Percentiles rank a stretch among this genome's conserved stretches.
These are phyloP conservation scores for Metopia argyrocephala DNA, from an alignment of 2,888 invertebrate genomes.

Conservation along the genomic window DNA sequence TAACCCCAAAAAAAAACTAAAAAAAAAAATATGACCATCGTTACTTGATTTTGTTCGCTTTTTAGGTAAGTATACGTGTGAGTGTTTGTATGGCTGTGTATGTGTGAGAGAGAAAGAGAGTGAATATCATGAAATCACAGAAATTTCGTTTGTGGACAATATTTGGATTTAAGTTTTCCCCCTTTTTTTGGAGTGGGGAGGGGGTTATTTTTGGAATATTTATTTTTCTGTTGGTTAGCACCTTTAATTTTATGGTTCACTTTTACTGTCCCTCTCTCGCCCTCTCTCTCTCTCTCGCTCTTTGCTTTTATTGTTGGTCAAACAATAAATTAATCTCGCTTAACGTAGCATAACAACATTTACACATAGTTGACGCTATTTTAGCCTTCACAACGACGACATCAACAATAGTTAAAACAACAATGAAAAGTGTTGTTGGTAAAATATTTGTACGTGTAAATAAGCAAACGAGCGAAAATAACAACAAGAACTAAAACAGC, in stretches of 20 bases:
- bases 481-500: constrained; percentile 17
- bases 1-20: constrained; percentile 12
- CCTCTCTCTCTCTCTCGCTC: background rate
- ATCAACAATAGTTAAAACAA: constrained; percentile 17
- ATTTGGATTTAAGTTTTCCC: constrained; percentile 16
- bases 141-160: constrained; percentile 34
- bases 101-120: background rate
- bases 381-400: constrained; percentile 2
- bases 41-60: constrained; percentile 16
- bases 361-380: constrained; percentile 57
- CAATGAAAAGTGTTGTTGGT: background rate
- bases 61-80: background rate
- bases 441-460: constrained; percentile 32
- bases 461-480: constrained; percentile 15
- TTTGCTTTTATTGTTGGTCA: background rate
- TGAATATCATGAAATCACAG: constrained; percentile 13
- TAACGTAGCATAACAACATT: constrained; percentile 60
- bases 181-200: background rate
- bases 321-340: constrained; percentile 65
- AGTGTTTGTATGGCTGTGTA: constrained; percentile 1
- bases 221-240: constrained; percentile 39
- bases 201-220: constrained; percentile 42
- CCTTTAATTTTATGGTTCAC: constrained; percentile 47
- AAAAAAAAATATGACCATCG: constrained; percentile 24
- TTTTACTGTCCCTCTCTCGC: background rate